phyloP scores from a whole-genome alignment of 92 coral and sea anemone genomes.

The Epizoanthus scotinus region DNA sequence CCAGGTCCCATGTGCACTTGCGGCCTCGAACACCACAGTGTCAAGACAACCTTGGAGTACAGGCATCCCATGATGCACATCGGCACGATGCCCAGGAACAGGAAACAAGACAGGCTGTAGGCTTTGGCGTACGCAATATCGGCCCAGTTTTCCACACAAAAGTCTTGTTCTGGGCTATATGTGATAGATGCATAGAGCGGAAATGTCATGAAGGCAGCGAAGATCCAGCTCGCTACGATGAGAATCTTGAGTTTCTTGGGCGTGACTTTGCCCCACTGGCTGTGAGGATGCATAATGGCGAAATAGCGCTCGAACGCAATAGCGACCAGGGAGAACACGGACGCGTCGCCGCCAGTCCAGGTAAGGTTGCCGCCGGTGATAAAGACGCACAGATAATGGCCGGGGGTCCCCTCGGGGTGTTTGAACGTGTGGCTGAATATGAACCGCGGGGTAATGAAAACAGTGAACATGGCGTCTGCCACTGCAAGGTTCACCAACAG shows the following conservation, averaged over 20 bases:
- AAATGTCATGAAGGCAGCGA: constrained; percentile 34
- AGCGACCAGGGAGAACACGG: constrained; percentile 33
- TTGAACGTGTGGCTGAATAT: constrained; percentile 40
- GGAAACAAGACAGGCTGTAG: constrained; percentile 38
- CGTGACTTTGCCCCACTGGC: constrained; percentile 5
- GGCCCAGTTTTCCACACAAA: constrained; percentile 38
- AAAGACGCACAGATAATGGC: constrained; percentile 30
- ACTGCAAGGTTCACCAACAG: constrained; percentile 36
- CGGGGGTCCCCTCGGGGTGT: constrained; percentile 36
- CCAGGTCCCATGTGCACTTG: constrained; percentile 25
- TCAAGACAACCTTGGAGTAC: constrained; percentile 3
- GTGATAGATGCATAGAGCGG: constrained; percentile 30
- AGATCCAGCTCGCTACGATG: constrained; percentile 25
- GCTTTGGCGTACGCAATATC: constrained; percentile 36
- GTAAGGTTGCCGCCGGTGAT: constrained; percentile 38
- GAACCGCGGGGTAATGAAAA: constrained; percentile 36
- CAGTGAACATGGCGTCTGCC: constrained; percentile 38
- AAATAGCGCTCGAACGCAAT: constrained; percentile 40
- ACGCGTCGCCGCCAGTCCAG: constrained; percentile 45
- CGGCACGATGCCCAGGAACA: constrained; percentile 30
- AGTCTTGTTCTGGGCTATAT: constrained; percentile 16
- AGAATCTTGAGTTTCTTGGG: constrained; percentile 8
- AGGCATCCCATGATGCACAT: constrained; percentile 29
- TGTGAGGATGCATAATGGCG: constrained; percentile 33
- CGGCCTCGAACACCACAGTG: constrained; percentile 8